Percentiles rank a stretch among this genome's conserved stretches.
phyloP scores from a whole-genome alignment of 2,797 vertebrate species.

The Odontamblyopus lacepedii region DNA sequence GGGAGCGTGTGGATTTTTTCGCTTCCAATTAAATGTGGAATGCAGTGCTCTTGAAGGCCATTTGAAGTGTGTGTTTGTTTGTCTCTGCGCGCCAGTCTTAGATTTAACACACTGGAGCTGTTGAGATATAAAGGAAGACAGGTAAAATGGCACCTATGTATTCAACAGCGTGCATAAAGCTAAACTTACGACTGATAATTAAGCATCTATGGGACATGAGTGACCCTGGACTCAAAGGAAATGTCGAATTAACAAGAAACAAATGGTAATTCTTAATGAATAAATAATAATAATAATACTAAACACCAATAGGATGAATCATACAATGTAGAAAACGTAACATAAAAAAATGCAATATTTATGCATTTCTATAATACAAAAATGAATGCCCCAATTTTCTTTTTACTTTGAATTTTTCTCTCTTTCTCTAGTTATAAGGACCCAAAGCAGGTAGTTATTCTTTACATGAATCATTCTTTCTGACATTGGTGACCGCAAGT shows the following conservation, averaged over 20 bases:
- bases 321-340: neutral
- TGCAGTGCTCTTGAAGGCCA: constrained; percentile 71
- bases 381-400: no score
- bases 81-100: constrained; percentile 51
- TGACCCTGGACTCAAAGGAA: constrained; percentile 40
- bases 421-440: no score
- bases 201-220: constrained; percentile 31
- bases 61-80: constrained; percentile 65
- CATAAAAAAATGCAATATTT: neutral
- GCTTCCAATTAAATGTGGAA: constrained; percentile 78
- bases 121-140: constrained; percentile 47
- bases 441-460: no score
- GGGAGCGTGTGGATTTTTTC: constrained; percentile 53
- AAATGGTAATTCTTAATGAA: neutral
- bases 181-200: constrained; percentile 17
- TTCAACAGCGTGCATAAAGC: neutral
- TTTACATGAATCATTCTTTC: neutral
- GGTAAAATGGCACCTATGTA: constrained; percentile 47
- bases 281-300: neutral
- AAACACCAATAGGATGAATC: neutral
- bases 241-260: neutral
- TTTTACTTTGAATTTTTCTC: neutral
- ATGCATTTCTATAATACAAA: neutral
- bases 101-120: constrained; percentile 54
- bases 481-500: neutral